These are phyloP conservation scores for Formica selysi DNA, from an alignment of 1,140 invertebrate genomes.

Conservation along the genomic window DNA sequence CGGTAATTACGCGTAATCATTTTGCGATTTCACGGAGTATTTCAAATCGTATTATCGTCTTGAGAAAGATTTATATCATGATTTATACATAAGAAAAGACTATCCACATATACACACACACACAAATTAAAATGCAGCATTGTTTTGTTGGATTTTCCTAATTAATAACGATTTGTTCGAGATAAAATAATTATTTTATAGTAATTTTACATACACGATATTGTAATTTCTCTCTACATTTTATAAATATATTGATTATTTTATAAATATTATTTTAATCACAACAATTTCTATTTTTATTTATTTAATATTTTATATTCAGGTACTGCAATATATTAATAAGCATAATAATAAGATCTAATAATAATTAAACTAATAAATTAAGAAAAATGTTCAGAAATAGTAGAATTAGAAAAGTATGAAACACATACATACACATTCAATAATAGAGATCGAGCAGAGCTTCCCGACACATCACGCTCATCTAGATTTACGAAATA, in stretches of 20 bases:
- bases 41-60: slow-evolving; percentile 25
- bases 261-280: not conserved
- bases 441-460: not conserved
- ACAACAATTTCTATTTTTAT: not conserved
- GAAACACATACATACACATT: not conserved
- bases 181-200: not conserved
- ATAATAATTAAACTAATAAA: not conserved
- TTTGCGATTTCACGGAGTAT: slow-evolving; percentile 60
- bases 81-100: slow-evolving; percentile 31
- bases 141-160: slow-evolving; percentile 4
- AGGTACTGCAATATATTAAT: not conserved
- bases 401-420: not conserved
- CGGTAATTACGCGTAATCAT: slow-evolving; percentile 58
- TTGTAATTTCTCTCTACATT: not conserved
- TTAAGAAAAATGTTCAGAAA: not conserved
- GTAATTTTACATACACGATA: not conserved
- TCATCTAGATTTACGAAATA: slow-evolving; percentile 14
- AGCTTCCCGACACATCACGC: not conserved
- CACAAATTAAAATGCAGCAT: not conserved
- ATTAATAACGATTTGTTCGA: slow-evolving; percentile 18
- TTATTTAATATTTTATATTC: not conserved
- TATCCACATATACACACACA: not conserved
- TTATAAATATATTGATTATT: slow-evolving; percentile 5
- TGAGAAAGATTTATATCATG: slow-evolving; percentile 28
- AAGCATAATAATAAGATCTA: not conserved